Evolutionary conservation across 2,888 invertebrate genomes (phyloP), one percentile per base, ranked within the genome.

Genomic region (Tenthredo amoena): DNA sequence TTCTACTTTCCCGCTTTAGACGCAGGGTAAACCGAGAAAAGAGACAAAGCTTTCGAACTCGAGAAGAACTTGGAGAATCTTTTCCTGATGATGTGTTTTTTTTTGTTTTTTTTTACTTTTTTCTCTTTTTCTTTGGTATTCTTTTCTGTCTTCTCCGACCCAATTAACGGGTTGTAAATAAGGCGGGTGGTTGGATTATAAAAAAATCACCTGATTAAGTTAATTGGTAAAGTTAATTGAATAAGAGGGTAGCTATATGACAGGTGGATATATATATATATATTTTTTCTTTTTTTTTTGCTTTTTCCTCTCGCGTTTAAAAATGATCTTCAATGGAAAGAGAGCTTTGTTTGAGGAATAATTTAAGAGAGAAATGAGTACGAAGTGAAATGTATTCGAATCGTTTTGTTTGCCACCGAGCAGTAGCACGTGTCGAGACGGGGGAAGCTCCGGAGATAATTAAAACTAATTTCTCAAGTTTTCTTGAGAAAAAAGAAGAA

Each of bases 221-320:
- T 81, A 40, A 81, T 81, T 81, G 62, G 40, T 47, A 62, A 81
- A 62, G 62, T 81, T 81, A 62, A 81, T 58, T 81, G 81, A 62
- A 81, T 62, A 81, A 81, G 21, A 6, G 18, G 81, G 37, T 58
- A 15, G 40, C 5, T 18, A 31, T 34, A 31, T 62, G 12, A 37
- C 40, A 37, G 15, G n/a, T 58, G 37, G n/a, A 62, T 62, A 47
- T 26, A 26, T 26, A 26, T 1, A 26, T 26, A 26, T 26, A 26
- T 26, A 26, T 26, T 26, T 26, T 26, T 26, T 26, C 26, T 26
- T 26, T 26, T 26, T 58, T 62, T n/a, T 31, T 58, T 21, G 2
- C 21, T 58, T 37, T 58, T n/a, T 10, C 12, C 4, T 62, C 15
- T 43, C 31, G 0, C 47, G 31, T 55, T 18, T 34, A 68, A 31